A percentile compares a stretch with the other conserved stretches of the same genome.
These are phyloP conservation scores for Stenolophus ochropezus DNA, from an alignment of 2,888 invertebrate species.

Conservation along the genomic window DNA sequence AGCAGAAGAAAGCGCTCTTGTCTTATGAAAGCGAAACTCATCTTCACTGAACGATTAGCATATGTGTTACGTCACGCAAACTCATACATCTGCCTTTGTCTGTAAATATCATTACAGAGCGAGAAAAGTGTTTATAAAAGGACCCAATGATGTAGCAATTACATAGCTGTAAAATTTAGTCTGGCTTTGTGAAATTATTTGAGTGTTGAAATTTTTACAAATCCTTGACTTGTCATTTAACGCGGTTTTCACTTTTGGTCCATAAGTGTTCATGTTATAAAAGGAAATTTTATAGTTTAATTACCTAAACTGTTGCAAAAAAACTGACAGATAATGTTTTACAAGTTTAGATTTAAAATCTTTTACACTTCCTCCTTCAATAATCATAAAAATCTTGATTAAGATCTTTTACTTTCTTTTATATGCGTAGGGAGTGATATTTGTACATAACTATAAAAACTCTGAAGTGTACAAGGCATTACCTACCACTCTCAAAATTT, in stretches of 20 bases:
- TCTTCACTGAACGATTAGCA: slow-evolving; percentile 33
- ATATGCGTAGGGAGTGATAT: not conserved
- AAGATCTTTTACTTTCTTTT: not conserved
- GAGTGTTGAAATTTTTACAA: slow-evolving; percentile 15
- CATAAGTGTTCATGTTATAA: not conserved
- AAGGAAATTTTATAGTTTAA: not conserved
- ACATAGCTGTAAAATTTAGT: not conserved
- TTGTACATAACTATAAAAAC: not conserved
- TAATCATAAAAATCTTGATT: not conserved
- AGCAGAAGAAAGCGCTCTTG: slow-evolving; percentile 13
- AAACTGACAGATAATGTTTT: not conserved
- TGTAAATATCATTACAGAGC: slow-evolving; percentile 5
- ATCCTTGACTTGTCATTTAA: slow-evolving; percentile 19
- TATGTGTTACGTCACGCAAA: slow-evolving; percentile 13
- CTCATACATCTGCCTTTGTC: not conserved
- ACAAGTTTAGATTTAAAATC: not conserved
- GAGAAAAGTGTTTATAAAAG: slow-evolving; percentile 20
- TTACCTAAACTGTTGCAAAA: not conserved
- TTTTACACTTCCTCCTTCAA: not conserved
- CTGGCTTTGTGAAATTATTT: not conserved
- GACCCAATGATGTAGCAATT: not conserved
- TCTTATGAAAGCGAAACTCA: slow-evolving; percentile 33
- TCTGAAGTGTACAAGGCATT: too few relatives aligned
- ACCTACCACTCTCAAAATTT: too few relatives aligned
- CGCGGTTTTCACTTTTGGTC: slow-evolving; percentile 24